Evolutionary conservation across 2,888 invertebrate species (phyloP).

Genomic region (Rotaria macrura): DNA sequence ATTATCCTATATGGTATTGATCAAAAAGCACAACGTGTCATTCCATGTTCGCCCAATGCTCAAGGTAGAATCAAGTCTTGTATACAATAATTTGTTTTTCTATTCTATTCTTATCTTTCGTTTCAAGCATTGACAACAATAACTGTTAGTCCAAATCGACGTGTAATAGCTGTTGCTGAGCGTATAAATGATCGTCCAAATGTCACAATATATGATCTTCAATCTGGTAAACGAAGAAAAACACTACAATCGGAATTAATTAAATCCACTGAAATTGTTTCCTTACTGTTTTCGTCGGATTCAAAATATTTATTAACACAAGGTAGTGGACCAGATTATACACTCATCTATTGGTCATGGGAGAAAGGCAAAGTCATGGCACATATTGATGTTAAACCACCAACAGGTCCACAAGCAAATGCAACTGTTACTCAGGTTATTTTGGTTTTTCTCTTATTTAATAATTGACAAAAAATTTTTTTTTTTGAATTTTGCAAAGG

Average conservation of each 20-base stretch:
- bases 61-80: constrained; percentile 37
- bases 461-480: no score
- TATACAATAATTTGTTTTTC: background rate
- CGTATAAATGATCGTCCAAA: constrained; percentile 47
- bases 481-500: constrained; percentile 45
- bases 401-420: constrained; percentile 42
- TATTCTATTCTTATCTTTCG: background rate
- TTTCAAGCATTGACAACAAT: constrained; percentile 45
- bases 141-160: constrained; percentile 49
- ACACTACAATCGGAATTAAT: constrained; percentile 48
- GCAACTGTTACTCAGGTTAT: constrained; percentile 59
- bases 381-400: constrained; percentile 60
- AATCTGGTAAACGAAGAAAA: constrained; percentile 49
- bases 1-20: constrained; percentile 51
- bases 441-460: background rate
- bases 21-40: constrained; percentile 50
- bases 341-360: constrained; percentile 68
- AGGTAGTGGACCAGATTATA: constrained; percentile 70
- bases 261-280: constrained; percentile 58
- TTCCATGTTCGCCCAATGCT: constrained; percentile 50
- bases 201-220: constrained; percentile 51
- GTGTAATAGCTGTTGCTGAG: constrained; percentile 50
- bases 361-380: constrained; percentile 71
- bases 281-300: constrained; percentile 68
- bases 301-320: constrained; percentile 69